Conservation (phyloP, 2,888 invertebrate genomes). For the Terebella lapidaria region DNA sequence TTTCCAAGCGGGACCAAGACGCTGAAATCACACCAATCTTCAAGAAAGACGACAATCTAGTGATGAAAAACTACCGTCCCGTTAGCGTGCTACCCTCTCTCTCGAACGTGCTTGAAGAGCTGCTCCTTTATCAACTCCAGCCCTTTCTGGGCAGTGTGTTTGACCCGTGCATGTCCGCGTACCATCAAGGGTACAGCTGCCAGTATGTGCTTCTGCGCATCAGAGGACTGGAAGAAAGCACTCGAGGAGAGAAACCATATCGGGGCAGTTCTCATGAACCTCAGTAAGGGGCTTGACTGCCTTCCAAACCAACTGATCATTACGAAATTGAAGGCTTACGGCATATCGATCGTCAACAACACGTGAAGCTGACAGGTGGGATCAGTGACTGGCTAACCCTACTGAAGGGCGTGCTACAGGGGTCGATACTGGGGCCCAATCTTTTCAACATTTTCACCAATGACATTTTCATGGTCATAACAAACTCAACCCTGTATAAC, state of each 20-base stretch:
- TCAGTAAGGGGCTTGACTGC: conserved; percentile 23
- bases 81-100: conserved; percentile 17
- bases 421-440: conserved; percentile 4
- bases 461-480: too few species aligned
- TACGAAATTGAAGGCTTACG: conserved; percentile 17
- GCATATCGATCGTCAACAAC: conserved; percentile 6
- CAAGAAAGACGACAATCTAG: conserved; percentile 16
- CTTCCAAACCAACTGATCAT: conserved; percentile 15
- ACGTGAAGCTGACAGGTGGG: neutral
- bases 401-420: conserved; percentile 8
- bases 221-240: conserved; percentile 17
- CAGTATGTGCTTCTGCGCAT: conserved; percentile 13
- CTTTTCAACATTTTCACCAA: conserved; percentile 9
- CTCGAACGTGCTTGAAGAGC: conserved; percentile 12
- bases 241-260: conserved; percentile 14
- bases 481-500: too few species aligned
- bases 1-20: conserved; percentile 16
- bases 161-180: conserved; percentile 15
- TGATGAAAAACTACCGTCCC: conserved; percentile 17
- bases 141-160: conserved; percentile 16
- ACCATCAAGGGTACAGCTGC: conserved; percentile 17
- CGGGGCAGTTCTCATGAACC: conserved; percentile 20
- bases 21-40: conserved; percentile 17
- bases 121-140: conserved; percentile 11
- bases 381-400: neutral